Conservation (phyloP, 2,113 vertebrate genomes). For the Brevimyrus niger region DNA sequence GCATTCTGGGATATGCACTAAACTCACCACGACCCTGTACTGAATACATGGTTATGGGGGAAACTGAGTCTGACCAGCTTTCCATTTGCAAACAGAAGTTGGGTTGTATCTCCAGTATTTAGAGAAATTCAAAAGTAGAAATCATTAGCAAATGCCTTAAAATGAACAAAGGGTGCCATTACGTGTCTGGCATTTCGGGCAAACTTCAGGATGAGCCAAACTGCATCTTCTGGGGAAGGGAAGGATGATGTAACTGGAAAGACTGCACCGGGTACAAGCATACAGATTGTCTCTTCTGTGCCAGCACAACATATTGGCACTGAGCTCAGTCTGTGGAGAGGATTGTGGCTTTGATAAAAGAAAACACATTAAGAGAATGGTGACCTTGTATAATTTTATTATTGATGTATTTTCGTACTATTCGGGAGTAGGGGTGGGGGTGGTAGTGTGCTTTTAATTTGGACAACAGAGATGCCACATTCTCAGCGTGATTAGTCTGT, state of each 20-base stretch:
- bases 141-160: not conserved
- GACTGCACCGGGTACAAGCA: not conserved
- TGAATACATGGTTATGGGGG: not conserved
- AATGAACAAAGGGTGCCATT: not conserved
- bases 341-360: constrained; percentile 33
- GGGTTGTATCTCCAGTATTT: not conserved
- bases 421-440: not conserved
- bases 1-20: not conserved
- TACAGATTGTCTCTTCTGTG: constrained; percentile 1
- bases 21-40: not conserved
- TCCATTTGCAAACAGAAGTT: not conserved
- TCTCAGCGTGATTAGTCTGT: constrained; percentile 20
- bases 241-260: not conserved
- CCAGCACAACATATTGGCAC: not conserved
- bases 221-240: not conserved
- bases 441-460: constrained; percentile 17
- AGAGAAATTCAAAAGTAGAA: not conserved
- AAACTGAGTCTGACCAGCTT: not conserved
- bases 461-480: not conserved
- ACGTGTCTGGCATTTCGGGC: not conserved
- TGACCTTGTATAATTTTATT: constrained; percentile 22
- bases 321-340: constrained; percentile 6
- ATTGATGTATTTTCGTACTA: constrained; percentile 34
- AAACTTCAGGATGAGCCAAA: not conserved
- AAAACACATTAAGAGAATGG: constrained; percentile 18